phyloP scores from a whole-genome alignment of 2,888 invertebrate species.

The Drosophila algonquin region DNA sequence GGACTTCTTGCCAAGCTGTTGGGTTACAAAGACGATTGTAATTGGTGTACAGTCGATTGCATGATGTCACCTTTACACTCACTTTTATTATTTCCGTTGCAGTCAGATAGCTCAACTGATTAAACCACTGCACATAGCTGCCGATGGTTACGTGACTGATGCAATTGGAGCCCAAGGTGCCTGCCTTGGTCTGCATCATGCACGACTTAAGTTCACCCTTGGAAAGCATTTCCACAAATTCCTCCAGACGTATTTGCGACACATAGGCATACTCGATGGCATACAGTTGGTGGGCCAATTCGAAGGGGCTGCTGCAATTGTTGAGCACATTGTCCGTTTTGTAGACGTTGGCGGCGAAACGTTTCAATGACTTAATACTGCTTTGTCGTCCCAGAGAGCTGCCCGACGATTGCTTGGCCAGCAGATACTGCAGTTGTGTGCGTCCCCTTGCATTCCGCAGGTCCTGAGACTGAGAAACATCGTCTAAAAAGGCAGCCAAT shows the following conservation, averaged over 20 bases:
- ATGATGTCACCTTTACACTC: slow-evolving; percentile 44
- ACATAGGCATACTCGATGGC: slow-evolving; percentile 96
- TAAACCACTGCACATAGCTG: slow-evolving; percentile 98
- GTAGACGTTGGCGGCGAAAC: slow-evolving; percentile 61
- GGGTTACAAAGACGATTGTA: slow-evolving; percentile 62
- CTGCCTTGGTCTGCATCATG: slow-evolving; percentile 84
- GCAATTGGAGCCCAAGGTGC: slow-evolving; percentile 88
- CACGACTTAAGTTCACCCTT: slow-evolving; percentile 87
- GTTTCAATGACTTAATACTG: slow-evolving; percentile 84
- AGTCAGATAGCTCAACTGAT: slow-evolving; percentile 95
- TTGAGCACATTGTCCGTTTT: slow-evolving; percentile 86
- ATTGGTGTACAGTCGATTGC: not conserved
- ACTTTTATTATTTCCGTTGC: slow-evolving; percentile 97
- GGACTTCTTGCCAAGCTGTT: slow-evolving; percentile 95
- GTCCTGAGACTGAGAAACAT: slow-evolving; percentile 33
- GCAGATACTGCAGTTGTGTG: slow-evolving; percentile 81
- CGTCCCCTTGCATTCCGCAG: slow-evolving; percentile 80
- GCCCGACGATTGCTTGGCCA: slow-evolving; percentile 54
- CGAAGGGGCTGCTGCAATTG: slow-evolving; percentile 90
- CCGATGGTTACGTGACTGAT: slow-evolving; percentile 88
- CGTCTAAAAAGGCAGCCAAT: slow-evolving; percentile 86
- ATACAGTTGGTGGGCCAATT: slow-evolving; percentile 95
- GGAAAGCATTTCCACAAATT: slow-evolving; percentile 95
- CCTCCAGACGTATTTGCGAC: slow-evolving; percentile 97
- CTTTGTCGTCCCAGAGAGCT: slow-evolving; percentile 67